These are phyloP conservation scores for Propithecus perrieri DNA, from an alignment of 2,797 vertebrate genomes.

Conservation along the genomic window DNA sequence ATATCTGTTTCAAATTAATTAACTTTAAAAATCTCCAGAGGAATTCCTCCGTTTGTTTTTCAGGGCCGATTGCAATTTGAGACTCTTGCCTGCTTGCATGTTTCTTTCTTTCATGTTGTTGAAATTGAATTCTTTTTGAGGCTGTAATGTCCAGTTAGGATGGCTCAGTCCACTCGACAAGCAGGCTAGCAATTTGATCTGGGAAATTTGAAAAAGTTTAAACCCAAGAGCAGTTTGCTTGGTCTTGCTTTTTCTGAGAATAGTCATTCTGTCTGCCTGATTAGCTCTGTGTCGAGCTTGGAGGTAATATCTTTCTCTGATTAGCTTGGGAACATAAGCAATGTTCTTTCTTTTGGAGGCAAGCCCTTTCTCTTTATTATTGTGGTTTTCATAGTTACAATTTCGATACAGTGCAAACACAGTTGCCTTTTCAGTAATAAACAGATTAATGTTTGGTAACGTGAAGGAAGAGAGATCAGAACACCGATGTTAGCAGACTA, in stretches of 20 bases:
- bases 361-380: conserved; percentile 8
- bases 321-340: background rate
- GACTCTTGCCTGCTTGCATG: conserved; percentile 35
- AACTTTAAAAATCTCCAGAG: conserved; percentile 72
- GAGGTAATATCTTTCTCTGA: background rate
- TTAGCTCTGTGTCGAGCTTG: background rate
- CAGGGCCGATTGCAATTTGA: conserved; percentile 71
- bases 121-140: conserved; percentile 74
- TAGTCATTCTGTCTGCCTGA: conserved; percentile 10
- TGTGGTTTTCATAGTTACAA: conserved; percentile 15
- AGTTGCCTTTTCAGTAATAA: conserved; percentile 46
- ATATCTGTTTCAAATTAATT: conserved; percentile 75
- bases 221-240: conserved; percentile 32
- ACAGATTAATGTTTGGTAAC: conserved; percentile 47
- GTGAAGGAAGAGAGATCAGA: background rate
- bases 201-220: conserved; percentile 64
- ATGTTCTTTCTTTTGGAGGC: background rate
- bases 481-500: background rate
- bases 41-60: conserved; percentile 68
- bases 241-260: conserved; percentile 52
- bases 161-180: conserved; percentile 47
- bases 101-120: conserved; percentile 73
- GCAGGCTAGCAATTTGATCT: conserved; percentile 40
- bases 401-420: background rate
- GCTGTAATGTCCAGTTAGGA: conserved; percentile 61